Base-by-base conservation (phyloP, 2,113 vertebrate genomes). In the Sebastes fasciatus region DNA sequence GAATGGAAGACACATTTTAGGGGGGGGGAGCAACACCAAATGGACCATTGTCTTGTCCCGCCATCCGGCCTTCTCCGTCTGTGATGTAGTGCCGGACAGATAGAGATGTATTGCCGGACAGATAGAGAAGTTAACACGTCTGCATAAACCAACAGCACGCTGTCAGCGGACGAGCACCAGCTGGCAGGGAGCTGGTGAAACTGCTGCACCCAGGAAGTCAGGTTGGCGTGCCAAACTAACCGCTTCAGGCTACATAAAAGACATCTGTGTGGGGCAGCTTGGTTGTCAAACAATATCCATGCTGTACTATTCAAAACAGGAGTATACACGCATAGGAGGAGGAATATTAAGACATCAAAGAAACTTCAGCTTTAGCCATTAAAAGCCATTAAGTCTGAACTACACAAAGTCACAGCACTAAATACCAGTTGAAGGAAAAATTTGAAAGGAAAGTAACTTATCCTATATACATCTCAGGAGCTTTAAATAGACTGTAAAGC, bases 401-500 rank as follows among this genome's bases (percentile, higher is more conserved):
- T 58, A 16, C n/a, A 65, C 13, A 14, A 45, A 66, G 34, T 23
- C 58, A 16, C 4, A 68, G 63, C 21, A 73, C n/a, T 79, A 40
- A 65, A 46, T 52, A 46, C 7, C 8, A 51, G 63, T 23, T 74
- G n/a, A 69, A 6, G 19, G 23, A 40, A 57, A 48, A 26, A 52
- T 1, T 45, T 4, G 60, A 64, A 34, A 14, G n/a, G 51, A 77
- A 75, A 74, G 65, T 1, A 71, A 55, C 54, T 72, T 68, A 75
- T 75, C 45, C 49, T 58, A 26, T 58, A 26, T 76, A 61, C 52
- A 76, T 80, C 65, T 74, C 75, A 54, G 83, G 14, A 68, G 80
- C 80, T 90, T 86, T 84, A 82, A 86, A 83, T 80, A 86, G 55
- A 61, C 68, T 43, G 34, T 79, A 70, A 89, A 74, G 48, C 23